Evolutionary conservation across 2,888 invertebrate genomes (phyloP).

Genomic region (Cryptosula pallasiana): DNA sequence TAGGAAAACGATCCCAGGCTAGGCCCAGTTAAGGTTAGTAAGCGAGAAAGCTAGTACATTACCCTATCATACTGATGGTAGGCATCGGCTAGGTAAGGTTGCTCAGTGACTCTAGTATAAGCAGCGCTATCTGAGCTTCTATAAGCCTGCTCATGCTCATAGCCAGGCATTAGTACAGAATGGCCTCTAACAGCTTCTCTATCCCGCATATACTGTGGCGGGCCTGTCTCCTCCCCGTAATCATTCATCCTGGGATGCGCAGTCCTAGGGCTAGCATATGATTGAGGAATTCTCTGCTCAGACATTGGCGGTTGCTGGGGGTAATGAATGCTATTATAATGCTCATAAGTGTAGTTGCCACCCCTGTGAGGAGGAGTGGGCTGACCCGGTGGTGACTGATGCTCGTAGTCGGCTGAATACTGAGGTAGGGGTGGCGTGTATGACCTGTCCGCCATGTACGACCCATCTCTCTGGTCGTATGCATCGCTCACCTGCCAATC

Average conservation of each 20-base stretch:
- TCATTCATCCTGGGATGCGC: not conserved
- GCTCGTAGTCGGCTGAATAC: constrained; percentile 10
- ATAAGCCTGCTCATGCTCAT: not conserved
- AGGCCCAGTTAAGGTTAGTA: not conserved
- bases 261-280: not conserved
- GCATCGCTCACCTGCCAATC: constrained; percentile 9
- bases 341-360: not conserved
- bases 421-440: constrained; percentile 9
- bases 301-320: not conserved
- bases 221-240: not conserved
- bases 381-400: not conserved
- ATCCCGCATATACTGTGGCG: not conserved
- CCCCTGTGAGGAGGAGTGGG: not conserved
- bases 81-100: not conserved
- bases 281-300: not conserved
- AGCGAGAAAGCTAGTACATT: not conserved
- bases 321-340: not conserved
- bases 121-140: not conserved
- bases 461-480: not conserved
- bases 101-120: not conserved
- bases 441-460: not conserved
- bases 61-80: not conserved
- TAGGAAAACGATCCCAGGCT: too few relatives aligned
- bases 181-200: constrained; percentile 11
- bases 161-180: constrained; percentile 14